A percentile compares a stretch with the other conserved stretches of the same genome.
These are phyloP conservation scores for Astreopora myriophthalma DNA, from an alignment of 64 coral and sea anemone genomes.

Conservation along the genomic window DNA sequence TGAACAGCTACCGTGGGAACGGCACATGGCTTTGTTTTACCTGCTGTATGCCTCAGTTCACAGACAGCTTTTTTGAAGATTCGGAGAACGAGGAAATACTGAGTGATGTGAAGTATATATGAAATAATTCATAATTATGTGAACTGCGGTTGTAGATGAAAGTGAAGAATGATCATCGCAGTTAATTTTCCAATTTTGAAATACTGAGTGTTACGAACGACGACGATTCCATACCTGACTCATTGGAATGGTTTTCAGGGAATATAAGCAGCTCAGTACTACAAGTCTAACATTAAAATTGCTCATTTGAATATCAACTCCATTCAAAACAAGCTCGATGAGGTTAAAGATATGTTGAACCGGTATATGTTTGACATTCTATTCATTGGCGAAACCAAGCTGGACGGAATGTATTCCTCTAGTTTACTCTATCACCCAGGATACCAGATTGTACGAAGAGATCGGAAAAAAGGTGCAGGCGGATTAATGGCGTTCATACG, in stretches of 20 bases:
- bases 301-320: conserved; percentile 46
- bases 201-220: background rate
- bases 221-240: background rate
- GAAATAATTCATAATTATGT: no score
- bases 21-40: conserved; percentile 8
- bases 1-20: background rate
- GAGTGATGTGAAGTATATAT: no score
- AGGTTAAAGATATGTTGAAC: conserved; percentile 9
- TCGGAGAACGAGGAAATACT: background rate
- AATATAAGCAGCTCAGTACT: conserved; percentile 57
- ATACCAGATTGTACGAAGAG: conserved; percentile 39
- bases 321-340: conserved; percentile 23
- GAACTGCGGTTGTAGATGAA: no score
- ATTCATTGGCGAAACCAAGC: conserved; percentile 30
- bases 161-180: no score
- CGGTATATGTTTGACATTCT: conserved; percentile 4
- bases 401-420: background rate
- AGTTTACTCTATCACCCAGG: conserved; percentile 19
- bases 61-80: conserved; percentile 33
- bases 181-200: no score
- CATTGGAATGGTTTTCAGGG: conserved; percentile 19
- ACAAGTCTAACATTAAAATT: conserved; percentile 41
- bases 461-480: conserved; percentile 65
- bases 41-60: background rate
- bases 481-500: conserved; percentile 64